A percentile compares a stretch with the other conserved stretches of the same genome.
Evolutionary conservation across 2,113 vertebrate genomes (phyloP).

Genomic region (Chlorodrepanis virens): DNA sequence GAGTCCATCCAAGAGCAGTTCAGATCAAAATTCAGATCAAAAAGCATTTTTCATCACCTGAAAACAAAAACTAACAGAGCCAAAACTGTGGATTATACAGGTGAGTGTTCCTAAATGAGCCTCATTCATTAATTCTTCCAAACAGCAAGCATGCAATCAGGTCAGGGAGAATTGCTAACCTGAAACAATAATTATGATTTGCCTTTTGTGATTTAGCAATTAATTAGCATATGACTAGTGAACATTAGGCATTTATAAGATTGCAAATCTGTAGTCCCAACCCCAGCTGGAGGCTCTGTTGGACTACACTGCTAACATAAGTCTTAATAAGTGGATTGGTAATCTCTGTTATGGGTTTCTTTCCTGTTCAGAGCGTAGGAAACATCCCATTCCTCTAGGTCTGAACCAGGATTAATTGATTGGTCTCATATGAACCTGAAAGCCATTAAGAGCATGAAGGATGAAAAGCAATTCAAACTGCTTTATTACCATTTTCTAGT

Average conservation of each 20-base stretch:
- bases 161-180: slow-evolving; percentile 38
- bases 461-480: slow-evolving; percentile 79
- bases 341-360: slow-evolving; percentile 59
- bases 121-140: slow-evolving; percentile 15
- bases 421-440: slow-evolving; percentile 79
- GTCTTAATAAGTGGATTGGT: slow-evolving; percentile 48
- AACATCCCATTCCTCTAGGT: slow-evolving; percentile 65
- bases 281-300: slow-evolving; percentile 39
- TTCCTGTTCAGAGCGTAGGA: slow-evolving; percentile 57
- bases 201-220: slow-evolving; percentile 55
- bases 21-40: neutral
- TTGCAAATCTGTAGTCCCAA: slow-evolving; percentile 28
- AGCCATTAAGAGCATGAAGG: slow-evolving; percentile 75
- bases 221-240: slow-evolving; percentile 42
- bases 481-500: slow-evolving; percentile 80
- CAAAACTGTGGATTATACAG: neutral
- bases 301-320: slow-evolving; percentile 14
- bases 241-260: slow-evolving; percentile 19
- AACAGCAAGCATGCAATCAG: slow-evolving; percentile 39
- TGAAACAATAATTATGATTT: slow-evolving; percentile 54
- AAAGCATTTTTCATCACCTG: neutral
- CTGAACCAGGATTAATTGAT: slow-evolving; percentile 78
- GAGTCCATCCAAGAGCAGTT: neutral
- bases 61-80: neutral
- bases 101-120: slow-evolving; percentile 17